phyloP scores from a whole-genome alignment of 2,113 vertebrate genomes.

The Alosa alosa region DNA sequence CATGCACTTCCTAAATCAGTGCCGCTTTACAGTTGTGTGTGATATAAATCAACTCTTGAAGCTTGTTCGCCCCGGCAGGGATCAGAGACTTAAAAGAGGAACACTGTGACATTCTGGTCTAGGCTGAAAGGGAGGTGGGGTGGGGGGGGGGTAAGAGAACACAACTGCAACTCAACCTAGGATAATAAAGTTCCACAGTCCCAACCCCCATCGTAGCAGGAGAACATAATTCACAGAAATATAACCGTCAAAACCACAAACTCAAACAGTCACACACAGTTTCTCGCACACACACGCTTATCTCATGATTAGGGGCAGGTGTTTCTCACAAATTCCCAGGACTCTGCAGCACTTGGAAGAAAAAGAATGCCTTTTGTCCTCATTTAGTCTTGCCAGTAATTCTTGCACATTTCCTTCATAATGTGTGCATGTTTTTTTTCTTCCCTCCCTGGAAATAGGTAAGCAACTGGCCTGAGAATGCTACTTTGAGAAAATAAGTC shows the following conservation, averaged over 20 bases:
- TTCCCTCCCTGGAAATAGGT: not conserved
- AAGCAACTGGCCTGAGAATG: not conserved
- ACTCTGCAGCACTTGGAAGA: not conserved
- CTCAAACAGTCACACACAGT: not conserved
- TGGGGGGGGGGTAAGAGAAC: not conserved
- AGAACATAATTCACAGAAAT: not conserved
- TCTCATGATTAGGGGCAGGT: conserved; percentile 18
- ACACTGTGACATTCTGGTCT: not conserved
- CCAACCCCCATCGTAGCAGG: conserved; percentile 5
- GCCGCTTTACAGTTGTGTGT: not conserved
- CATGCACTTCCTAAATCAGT: not conserved
- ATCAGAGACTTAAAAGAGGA: not conserved
- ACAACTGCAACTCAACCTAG: not conserved
- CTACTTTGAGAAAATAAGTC: not conserved
- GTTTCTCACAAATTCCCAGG: not conserved
- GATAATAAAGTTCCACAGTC: not conserved
- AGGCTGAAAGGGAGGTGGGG: not conserved
- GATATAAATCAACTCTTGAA: not conserved
- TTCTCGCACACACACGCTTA: conserved; percentile 11
- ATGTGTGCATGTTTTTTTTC: not conserved
- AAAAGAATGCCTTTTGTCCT: not conserved
- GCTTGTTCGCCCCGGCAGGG: not conserved
- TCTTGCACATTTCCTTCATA: not conserved
- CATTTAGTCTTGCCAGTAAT: not conserved
- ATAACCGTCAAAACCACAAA: not conserved